A percentile compares a stretch with the other conserved stretches of the same genome.
Conservation (phyloP, 2,113 vertebrate species). For the Microtus pennsylvanicus region DNA sequence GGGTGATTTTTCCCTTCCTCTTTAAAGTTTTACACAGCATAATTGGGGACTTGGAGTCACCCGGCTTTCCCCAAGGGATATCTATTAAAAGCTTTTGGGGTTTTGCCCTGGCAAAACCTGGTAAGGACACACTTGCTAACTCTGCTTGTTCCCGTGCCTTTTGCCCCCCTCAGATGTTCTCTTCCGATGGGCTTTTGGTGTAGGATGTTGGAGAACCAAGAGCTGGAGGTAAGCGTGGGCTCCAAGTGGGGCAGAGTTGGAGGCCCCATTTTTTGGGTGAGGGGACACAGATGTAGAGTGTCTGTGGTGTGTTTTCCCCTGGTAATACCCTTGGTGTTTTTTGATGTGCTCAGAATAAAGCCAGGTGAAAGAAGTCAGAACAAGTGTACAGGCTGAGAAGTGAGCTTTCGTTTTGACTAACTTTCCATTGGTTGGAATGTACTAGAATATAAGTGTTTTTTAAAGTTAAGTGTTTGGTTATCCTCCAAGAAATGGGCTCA, state of each 20-base stretch:
- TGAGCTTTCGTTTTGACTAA: neutral
- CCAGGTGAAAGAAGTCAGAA: neutral
- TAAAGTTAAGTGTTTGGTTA: too few relatives aligned
- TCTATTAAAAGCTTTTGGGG: neutral
- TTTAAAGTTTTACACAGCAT: constrained; percentile 27
- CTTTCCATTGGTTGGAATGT: neutral
- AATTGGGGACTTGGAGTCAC: neutral
- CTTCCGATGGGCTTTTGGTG: constrained; percentile 72
- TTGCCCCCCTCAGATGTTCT: constrained; percentile 83
- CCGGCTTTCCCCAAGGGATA: constrained; percentile 33
- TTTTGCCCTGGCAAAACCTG: constrained; percentile 36
- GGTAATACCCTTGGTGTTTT: neutral
- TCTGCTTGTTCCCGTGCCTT: neutral
- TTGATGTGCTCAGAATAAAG: neutral
- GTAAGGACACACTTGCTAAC: constrained; percentile 19
- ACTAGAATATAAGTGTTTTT: neutral
- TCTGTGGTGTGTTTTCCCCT: neutral
- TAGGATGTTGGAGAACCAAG: constrained; percentile 93
- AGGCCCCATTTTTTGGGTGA: neutral
- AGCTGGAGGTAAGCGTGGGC: constrained; percentile 91
- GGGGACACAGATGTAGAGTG: neutral
- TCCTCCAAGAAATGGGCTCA: too few relatives aligned
- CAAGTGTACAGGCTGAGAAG: neutral
- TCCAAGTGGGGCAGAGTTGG: neutral
- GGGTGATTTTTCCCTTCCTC: neutral